These are phyloP conservation scores for Heterodera schachtii DNA, from an alignment of 1,140 invertebrate genomes.

Conservation along the genomic window DNA sequence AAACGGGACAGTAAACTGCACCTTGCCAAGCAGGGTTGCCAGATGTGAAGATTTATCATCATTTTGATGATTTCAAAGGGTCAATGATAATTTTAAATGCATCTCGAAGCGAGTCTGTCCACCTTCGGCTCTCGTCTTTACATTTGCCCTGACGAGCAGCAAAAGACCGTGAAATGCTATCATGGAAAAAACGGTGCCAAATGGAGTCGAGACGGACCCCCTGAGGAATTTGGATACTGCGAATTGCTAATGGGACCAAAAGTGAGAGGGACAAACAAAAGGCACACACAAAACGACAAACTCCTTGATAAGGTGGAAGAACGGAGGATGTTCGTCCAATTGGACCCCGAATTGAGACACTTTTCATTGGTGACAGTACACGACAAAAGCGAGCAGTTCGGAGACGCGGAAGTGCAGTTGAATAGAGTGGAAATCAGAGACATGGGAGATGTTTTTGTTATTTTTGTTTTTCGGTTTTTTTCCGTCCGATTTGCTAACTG, in stretches of 20 bases:
- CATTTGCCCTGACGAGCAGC: slow-evolving; percentile 49
- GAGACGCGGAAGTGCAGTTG: slow-evolving; percentile 36
- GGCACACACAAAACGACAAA: background rate
- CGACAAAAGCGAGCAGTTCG: slow-evolving; percentile 49
- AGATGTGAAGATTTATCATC: too few species aligned
- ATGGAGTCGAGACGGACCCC: slow-evolving; percentile 21
- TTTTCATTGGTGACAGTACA: slow-evolving; percentile 46
- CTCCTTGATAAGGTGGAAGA: slow-evolving; percentile 22
- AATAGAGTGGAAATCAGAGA: slow-evolving; percentile 14
- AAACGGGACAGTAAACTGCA: too few species aligned
- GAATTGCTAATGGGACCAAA: slow-evolving; percentile 47
- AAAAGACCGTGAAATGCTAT: background rate
- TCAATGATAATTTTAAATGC: too few species aligned
- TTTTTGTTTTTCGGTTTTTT: too few species aligned
- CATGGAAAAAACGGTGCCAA: slow-evolving; percentile 5
- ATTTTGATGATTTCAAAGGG: too few species aligned
- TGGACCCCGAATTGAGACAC: slow-evolving; percentile 43
- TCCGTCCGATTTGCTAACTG: slow-evolving; percentile 15
- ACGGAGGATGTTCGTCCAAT: slow-evolving; percentile 38
- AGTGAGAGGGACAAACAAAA: background rate
- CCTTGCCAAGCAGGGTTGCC: too few species aligned
- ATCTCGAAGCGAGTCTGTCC: slow-evolving; percentile 46
- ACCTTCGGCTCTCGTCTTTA: slow-evolving; percentile 53
- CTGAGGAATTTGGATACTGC: slow-evolving; percentile 39
- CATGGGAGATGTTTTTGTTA: too few species aligned